Percentiles rank a stretch among this genome's conserved stretches.
Conservation (phyloP, 2,888 invertebrate genomes). For the Fragum sueziense region DNA sequence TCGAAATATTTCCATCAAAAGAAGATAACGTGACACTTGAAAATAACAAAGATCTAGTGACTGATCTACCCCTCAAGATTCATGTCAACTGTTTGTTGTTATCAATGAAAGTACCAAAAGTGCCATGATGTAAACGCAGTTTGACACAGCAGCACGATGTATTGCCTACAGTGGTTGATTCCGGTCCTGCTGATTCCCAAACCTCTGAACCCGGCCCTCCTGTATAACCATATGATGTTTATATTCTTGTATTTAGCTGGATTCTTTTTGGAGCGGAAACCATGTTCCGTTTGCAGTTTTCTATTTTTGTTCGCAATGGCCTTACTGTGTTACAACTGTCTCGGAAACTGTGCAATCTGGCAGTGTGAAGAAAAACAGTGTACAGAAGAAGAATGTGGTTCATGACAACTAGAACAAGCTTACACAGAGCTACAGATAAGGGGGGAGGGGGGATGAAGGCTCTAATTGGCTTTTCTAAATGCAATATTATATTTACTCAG, state of each 20-base stretch:
- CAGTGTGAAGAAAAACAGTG: conserved; percentile 66
- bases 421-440: too few species aligned
- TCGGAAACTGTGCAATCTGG: conserved; percentile 94
- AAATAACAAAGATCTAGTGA: too few species aligned
- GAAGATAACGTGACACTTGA: too few species aligned
- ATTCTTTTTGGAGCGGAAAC: conserved; percentile 97
- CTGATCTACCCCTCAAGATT: too few species aligned
- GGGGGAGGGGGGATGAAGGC: too few species aligned
- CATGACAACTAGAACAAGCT: too few species aligned
- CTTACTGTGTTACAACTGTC: conserved; percentile 97
- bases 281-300: conserved; percentile 98
- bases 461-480: too few species aligned
- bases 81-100: too few species aligned
- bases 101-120: too few species aligned
- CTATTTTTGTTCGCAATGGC: conserved; percentile 96
- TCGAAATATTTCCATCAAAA: too few species aligned
- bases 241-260: conserved; percentile 97
- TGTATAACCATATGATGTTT: conserved; percentile 97
- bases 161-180: conserved; percentile 86
- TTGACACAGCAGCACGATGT: conserved; percentile 78
- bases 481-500: too few species aligned
- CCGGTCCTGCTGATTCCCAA: conserved; percentile 98
- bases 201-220: conserved; percentile 96
- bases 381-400: background rate
- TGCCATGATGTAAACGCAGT: too few species aligned